Evolutionary conservation across 2,888 invertebrate species (phyloP), one percentile per base, ranked within the genome.

Genomic region (Nymphalis urticae): DNA sequence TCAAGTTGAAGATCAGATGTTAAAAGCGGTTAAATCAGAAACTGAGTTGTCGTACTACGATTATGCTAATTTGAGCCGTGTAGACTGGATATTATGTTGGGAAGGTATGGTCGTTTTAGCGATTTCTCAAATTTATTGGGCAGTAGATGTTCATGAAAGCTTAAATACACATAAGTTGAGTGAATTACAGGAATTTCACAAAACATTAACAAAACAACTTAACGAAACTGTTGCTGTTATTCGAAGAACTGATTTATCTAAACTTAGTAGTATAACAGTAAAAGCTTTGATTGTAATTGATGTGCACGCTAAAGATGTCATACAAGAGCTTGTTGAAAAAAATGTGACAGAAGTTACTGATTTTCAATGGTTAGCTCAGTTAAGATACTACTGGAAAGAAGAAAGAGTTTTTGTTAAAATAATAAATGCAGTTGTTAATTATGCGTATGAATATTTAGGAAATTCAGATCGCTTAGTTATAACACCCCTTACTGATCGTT

Each of bases 391-490:
- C 82, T 96, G 96, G 95, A 95, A 95, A 79, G 93, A 95, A 72
- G 95, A 95, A 75, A 93, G 93, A 76, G 94, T 95, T 13, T 84
- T 89, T 70, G 96, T 97, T 0, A 94, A 95, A 81, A 95, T 97
- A 75, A 96, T 96, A 68, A 97, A 97, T 83, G 96, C 97, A 0
- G 94, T 95, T 6, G 95, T 97, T 2, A 90, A 94, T 70, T 97
- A 95, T 82, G 96, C 96, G 24, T 97, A 97, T 82, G 97, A 97
- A 90, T 97, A 97, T 87, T 91, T 97, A 75, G 97, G 97, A 4
- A 97, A 97, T 86, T 94, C 95, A 1, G 94, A 96, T 75, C 93
- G 97, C 48, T 93, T 97, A 70, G 96, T 96, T 0, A 95, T 96
- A 74, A 96, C 96, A 1, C 96, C 96, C 1, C 85, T 96, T 73